These are phyloP conservation scores for Chlorops oryzae DNA, from an alignment of 1,140 invertebrate genomes.

Conservation along the genomic window DNA sequence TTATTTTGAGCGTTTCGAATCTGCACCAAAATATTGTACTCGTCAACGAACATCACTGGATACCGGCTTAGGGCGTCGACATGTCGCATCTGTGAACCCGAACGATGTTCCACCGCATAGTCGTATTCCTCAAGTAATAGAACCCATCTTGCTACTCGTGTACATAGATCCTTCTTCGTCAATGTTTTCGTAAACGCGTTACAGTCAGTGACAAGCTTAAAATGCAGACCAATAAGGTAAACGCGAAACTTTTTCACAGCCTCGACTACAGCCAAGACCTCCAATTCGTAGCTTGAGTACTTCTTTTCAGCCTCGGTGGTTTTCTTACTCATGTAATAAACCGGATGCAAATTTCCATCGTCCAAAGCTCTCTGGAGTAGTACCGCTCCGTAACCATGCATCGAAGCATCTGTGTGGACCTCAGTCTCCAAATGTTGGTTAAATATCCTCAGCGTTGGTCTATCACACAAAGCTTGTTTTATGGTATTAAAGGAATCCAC, in stretches of 20 bases:
- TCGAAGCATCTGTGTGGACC: constrained; percentile 40
- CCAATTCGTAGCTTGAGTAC: constrained; percentile 42
- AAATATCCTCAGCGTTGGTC: constrained; percentile 43
- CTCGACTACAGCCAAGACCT: constrained; percentile 49
- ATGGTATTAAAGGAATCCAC: constrained; percentile 6
- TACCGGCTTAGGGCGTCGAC: constrained; percentile 32
- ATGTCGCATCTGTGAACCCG: constrained; percentile 25
- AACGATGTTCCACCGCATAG: constrained; percentile 25
- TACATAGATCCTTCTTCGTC: constrained; percentile 28
- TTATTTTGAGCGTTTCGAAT: constrained; percentile 15
- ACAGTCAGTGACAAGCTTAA: constrained; percentile 29
- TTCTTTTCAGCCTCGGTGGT: constrained; percentile 31
- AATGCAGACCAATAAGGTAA: constrained; percentile 18
- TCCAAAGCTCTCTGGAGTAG: constrained; percentile 32
- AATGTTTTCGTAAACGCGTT: constrained; percentile 36
- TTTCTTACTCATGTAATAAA: constrained; percentile 46
- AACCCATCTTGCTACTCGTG: constrained; percentile 29
- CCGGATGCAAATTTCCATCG: constrained; percentile 47
- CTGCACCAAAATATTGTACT: constrained; percentile 5
- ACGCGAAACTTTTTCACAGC: constrained; percentile 28
- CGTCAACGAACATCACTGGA: constrained; percentile 9
- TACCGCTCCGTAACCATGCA: constrained; percentile 29
- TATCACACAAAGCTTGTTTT: constrained; percentile 15
- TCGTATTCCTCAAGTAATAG: constrained; percentile 28
- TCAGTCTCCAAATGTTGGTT: constrained; percentile 30